Conservation (phyloP, 2,797 vertebrate species). For the Thamnophis elegans region DNA sequence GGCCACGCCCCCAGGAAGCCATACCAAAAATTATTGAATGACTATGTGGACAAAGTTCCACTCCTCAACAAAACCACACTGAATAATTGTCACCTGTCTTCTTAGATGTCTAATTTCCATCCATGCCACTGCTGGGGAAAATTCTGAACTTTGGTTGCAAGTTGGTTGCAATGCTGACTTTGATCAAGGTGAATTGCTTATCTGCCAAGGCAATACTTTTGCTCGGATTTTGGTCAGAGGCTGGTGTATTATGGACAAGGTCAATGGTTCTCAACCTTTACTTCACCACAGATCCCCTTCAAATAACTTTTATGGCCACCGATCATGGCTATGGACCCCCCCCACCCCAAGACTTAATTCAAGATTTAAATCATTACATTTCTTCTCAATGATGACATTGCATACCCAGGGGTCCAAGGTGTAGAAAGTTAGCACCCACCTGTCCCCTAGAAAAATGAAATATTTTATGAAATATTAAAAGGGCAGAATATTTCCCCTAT, state of each 20-base stretch:
- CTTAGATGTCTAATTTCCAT: constrained; percentile 40
- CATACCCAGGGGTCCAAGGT: too few species aligned
- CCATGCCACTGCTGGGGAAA: background rate
- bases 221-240: constrained; percentile 32
- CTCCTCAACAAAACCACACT: background rate
- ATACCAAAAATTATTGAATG: background rate
- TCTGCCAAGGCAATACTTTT: background rate
- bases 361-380: background rate
- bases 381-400: background rate
- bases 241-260: constrained; percentile 24
- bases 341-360: background rate
- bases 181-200: constrained; percentile 1
- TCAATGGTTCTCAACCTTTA: background rate
- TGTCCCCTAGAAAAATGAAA: too few species aligned
- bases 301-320: background rate
- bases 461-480: too few species aligned
- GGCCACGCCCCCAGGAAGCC: too few species aligned
- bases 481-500: too few species aligned
- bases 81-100: constrained; percentile 9
- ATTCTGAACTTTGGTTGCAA: constrained; percentile 8
- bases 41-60: background rate
- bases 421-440: too few species aligned
- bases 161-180: constrained; percentile 13
- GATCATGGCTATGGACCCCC: background rate
- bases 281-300: background rate